Percentiles rank a stretch among this genome's conserved stretches.
Conservation (phyloP, 35 echinoderm and acorn worm genomes). For the Apostichopus parvimensis region DNA sequence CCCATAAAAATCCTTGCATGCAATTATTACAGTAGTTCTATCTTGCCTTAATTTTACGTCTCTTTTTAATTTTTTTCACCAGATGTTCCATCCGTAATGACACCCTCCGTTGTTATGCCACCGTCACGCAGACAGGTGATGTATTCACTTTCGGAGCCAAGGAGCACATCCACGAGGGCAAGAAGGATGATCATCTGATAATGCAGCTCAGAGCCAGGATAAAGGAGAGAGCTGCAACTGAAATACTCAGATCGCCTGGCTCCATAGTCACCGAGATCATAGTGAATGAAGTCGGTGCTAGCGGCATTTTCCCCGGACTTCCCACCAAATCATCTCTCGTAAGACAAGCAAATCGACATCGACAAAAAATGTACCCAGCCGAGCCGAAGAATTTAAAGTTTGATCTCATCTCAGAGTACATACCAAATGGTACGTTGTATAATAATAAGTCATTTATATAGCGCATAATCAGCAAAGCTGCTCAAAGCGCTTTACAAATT, state of each 20-base stretch:
- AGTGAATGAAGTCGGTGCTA: background rate
- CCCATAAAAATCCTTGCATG: too few relatives aligned
- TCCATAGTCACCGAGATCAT: conserved; percentile 4
- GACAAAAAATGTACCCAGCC: background rate
- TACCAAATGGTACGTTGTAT: background rate
- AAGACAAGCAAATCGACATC: background rate
- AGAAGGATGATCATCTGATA: background rate
- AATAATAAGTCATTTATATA: too few relatives aligned
- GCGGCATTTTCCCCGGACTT: background rate
- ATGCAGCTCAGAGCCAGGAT: background rate
- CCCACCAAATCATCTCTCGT: background rate
- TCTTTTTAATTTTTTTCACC: background rate
- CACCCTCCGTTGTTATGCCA: background rate
- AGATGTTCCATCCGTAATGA: background rate
- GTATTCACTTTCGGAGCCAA: background rate
- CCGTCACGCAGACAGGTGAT: background rate
- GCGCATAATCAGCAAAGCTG: too few relatives aligned
- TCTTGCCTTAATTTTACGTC: background rate
- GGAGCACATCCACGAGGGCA: background rate
- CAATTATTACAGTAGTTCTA: background rate
- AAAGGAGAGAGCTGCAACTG: background rate
- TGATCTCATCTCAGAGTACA: background rate
- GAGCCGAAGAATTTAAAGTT: background rate
- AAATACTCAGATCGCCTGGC: background rate
- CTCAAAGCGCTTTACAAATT: too few relatives aligned